Percentiles rank a stretch among this genome's conserved stretches.
Conservation (phyloP, 2,797 vertebrate genomes). For the Numenius phaeopus region DNA sequence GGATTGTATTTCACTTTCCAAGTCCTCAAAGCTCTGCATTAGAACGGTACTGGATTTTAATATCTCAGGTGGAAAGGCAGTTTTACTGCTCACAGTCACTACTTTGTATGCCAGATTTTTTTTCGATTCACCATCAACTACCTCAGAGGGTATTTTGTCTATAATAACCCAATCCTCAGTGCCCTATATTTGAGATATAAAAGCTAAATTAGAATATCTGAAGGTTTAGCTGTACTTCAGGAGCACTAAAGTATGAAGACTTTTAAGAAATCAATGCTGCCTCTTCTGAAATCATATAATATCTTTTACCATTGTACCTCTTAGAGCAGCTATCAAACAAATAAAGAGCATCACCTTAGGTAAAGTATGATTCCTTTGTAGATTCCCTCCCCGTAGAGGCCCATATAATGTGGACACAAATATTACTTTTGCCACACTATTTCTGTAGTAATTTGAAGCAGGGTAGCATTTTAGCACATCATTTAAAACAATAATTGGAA, state of each 20-base stretch:
- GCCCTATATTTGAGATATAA: slow-evolving; percentile 90
- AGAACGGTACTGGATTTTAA: slow-evolving; percentile 76
- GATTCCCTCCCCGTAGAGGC: background rate
- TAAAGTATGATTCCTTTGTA: background rate
- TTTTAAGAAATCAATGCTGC: slow-evolving; percentile 39
- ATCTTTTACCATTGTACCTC: background rate
- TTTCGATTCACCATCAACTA: slow-evolving; percentile 86
- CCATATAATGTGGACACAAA: background rate
- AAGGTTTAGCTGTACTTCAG: slow-evolving; percentile 53
- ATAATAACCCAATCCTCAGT: slow-evolving; percentile 91
- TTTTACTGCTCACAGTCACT: slow-evolving; percentile 84
- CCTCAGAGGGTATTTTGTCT: slow-evolving; percentile 88
- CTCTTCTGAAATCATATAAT: background rate
- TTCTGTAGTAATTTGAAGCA: background rate
- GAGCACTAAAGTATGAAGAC: slow-evolving; percentile 63
- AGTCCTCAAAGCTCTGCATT: slow-evolving; percentile 82
- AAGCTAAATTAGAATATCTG: slow-evolving; percentile 85
- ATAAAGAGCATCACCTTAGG: background rate
- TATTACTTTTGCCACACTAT: background rate
- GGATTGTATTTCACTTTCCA: slow-evolving; percentile 83
- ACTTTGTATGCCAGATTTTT: slow-evolving; percentile 85
- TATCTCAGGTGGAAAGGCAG: slow-evolving; percentile 75
- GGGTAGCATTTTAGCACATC: background rate
- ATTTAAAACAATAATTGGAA: background rate
- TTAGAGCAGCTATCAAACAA: background rate